These are phyloP conservation scores for Colistium nudipinnis DNA, from an alignment of 2,113 vertebrate genomes.

Conservation along the genomic window DNA sequence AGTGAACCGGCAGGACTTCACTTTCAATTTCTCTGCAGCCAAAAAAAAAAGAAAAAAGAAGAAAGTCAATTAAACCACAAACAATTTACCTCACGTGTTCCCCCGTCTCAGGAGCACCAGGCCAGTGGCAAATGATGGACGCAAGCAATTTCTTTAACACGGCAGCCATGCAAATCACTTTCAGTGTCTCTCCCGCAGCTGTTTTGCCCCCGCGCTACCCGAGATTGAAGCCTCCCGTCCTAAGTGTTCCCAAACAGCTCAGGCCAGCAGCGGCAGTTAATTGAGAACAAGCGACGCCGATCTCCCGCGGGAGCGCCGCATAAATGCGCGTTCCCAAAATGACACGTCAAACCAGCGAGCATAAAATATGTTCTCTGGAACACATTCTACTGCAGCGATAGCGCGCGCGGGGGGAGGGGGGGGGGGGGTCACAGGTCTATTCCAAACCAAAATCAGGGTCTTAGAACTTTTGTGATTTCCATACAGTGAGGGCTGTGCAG, in stretches of 20 bases:
- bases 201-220: slow-evolving; percentile 48
- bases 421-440: not conserved
- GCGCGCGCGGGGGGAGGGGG: no score
- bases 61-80: slow-evolving; percentile 62
- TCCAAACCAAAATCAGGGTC: no score
- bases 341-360: slow-evolving; percentile 34
- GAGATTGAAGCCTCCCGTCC: slow-evolving; percentile 65
- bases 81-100: slow-evolving; percentile 68
- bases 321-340: slow-evolving; percentile 52
- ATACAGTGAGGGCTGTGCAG: no score
- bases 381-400: not conserved
- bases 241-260: slow-evolving; percentile 75
- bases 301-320: slow-evolving; percentile 52
- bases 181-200: slow-evolving; percentile 44
- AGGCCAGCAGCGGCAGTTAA: slow-evolving; percentile 57
- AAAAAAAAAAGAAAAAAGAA: slow-evolving; percentile 7
- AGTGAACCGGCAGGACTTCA: not conserved
- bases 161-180: slow-evolving; percentile 68
- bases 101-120: slow-evolving; percentile 44
- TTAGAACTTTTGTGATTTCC: no score
- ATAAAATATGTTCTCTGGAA: slow-evolving; percentile 20
- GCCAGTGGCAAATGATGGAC: slow-evolving; percentile 73
- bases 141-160: slow-evolving; percentile 68
- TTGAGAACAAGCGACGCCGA: slow-evolving; percentile 58
- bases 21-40: slow-evolving; percentile 10